Evolutionary conservation across 1,140 invertebrate genomes (phyloP), one percentile per base, ranked within the genome.

Genomic region (Tribolium castaneum): DNA sequence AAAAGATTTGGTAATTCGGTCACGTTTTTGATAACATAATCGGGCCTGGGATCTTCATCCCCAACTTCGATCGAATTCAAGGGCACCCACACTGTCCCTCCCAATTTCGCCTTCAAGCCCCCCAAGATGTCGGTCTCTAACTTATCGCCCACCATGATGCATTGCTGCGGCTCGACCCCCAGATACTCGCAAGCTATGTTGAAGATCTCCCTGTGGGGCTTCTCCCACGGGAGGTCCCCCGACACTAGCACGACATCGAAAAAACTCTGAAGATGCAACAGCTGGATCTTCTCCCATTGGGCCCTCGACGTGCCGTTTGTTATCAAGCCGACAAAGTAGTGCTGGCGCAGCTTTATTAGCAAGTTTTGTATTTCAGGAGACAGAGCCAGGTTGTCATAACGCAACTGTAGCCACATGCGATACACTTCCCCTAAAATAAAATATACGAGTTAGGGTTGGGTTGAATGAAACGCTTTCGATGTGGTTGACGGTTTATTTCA

Each of bases 81-180:
- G 6, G 93, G 93, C 77, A 95, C 90, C 94, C 95, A 96, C 9
- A 96, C 92, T 0, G 94, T 96, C 6, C 91, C 92, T 3, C 90
- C 92, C 52, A 96, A 84, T 78, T 92, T 90, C 16, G 94, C 93
- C 86, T 93, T 87, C 80, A 92, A 92, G 25, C 93, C 94, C 54
- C 95, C 95, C 90, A 89, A 88, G 78, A 96, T 96, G 87, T 96
- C 95, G 6, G 94, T 95, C 85, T 96, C 93, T 76, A 96, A 84
- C 84, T 94, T 95, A 83, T 96, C 95, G 6, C 95, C 95, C 81
- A 96, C 92, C 94, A 97, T 96, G 78, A 95, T 90, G 87, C 94
- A 96, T 80, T 92, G 90, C 12, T 90, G 85, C 0, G 94, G 91
- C 80, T 91, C 88, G 6, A 96, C 92, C 75, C 91, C 89, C 35